Evolutionary conservation across 2,797 vertebrate genomes (phyloP).

Genomic region (Coregonus suidteri): DNA sequence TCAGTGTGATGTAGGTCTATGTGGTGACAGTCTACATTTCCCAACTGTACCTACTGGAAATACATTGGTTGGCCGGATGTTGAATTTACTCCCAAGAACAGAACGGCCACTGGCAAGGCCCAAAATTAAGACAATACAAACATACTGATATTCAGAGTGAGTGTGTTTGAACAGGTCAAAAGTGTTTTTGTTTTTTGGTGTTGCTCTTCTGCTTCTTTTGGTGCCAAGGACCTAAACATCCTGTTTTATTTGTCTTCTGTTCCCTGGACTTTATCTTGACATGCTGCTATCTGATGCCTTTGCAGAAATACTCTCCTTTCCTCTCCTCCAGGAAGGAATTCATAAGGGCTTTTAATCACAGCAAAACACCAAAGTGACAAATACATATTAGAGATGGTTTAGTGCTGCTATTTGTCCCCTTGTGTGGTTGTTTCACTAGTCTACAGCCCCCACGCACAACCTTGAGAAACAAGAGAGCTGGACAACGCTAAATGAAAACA

Average conservation of each 20-base stretch:
- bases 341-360: slow-evolving; percentile 75
- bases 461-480: slow-evolving; percentile 70
- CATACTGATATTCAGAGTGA: too few relatives aligned
- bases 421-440: slow-evolving; percentile 72
- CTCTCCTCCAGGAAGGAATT: slow-evolving; percentile 72
- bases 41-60: too few relatives aligned
- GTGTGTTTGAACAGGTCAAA: slow-evolving; percentile 55
- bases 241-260: slow-evolving; percentile 49
- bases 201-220: slow-evolving; percentile 36
- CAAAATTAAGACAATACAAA: too few relatives aligned
- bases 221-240: slow-evolving; percentile 72
- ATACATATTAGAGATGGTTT: slow-evolving; percentile 73
- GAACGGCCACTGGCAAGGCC: too few relatives aligned
- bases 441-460: slow-evolving; percentile 70
- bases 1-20: too few relatives aligned
- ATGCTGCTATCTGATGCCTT: slow-evolving; percentile 79
- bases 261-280: slow-evolving; percentile 71
- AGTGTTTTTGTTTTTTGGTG: slow-evolving; percentile 40
- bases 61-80: too few relatives aligned
- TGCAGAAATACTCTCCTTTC: slow-evolving; percentile 72
- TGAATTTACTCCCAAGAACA: too few relatives aligned
- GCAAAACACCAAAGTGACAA: slow-evolving; percentile 71
- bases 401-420: slow-evolving; percentile 60
- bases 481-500: slow-evolving; percentile 70
- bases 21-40: too few relatives aligned